Base-by-base conservation (phyloP, 2,797 vertebrate species). In the Pteronotus mesoamericanus region DNA sequence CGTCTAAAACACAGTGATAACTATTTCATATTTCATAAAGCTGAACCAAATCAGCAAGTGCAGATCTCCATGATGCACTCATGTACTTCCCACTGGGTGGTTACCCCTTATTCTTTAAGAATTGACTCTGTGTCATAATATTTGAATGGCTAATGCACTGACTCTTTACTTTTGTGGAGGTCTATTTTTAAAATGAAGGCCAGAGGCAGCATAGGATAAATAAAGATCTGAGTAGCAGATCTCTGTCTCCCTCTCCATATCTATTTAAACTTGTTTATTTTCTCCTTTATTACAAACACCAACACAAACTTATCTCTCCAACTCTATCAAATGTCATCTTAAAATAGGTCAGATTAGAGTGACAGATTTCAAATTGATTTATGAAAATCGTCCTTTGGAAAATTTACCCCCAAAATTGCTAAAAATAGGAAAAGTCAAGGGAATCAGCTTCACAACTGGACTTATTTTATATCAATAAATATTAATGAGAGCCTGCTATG, bases 291-390 rank as follows among this genome's bases (percentile, higher is more conserved):
- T 95, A 94, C 34, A 46, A 94, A 46, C 5, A 95, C 10, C 3
- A 79, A 19, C 4, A 46, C 1, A 2, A 6, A 69, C 5, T 71
- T 48, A 64, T 29, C 22, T 87, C 64, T 79, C 21, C 26, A 94
- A 61, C n/a, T 69, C 42, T 75, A 32, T 83, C 24, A 91, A 48
- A 96, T 72, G 37, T 0, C 32, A 57, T 88, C 64, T 96, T 94
- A 91, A 74, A 89, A 96, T 88, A 19, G 26, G 77, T 96, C 91
- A 96, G 29, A 94, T 87, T n/a, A 61, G 29, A 97, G 77, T 79
- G 94, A 84, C 59, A 39, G 37, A 83, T 77, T 51, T 96, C 72
- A n/a, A 55, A 97, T 71, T 96, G 89, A 96, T 96, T 98, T 92
- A 71, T 90, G 93, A 80, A 98, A 97, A 97, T 94, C 19, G 87